Conservation (phyloP, 2,888 invertebrate species). For the Trissoscelio sp. region DNA sequence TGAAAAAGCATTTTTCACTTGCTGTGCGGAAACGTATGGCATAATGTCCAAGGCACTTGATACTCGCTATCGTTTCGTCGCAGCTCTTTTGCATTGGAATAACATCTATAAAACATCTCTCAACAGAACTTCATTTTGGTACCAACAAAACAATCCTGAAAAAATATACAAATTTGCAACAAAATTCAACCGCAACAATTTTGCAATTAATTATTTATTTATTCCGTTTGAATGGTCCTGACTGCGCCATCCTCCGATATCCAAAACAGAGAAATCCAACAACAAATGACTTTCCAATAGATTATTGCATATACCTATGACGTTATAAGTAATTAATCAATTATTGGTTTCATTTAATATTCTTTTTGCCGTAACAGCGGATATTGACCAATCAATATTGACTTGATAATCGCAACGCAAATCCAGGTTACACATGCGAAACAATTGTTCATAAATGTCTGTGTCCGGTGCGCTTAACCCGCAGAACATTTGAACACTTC, state of each 20-base stretch:
- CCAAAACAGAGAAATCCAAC: no score
- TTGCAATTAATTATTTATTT: no score
- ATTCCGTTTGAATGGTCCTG: no score
- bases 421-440: constrained; percentile 15
- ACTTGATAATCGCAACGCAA: constrained; percentile 6
- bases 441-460: constrained; percentile 10
- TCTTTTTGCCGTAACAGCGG: constrained; percentile 23
- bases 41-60: neutral
- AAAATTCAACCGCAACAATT: no score
- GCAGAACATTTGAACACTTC: neutral
- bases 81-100: no score
- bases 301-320: neutral
- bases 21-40: neutral
- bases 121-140: no score
- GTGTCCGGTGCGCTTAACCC: neutral
- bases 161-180: no score
- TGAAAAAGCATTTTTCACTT: constrained; percentile 7
- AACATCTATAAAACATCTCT: no score
- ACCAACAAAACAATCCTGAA: no score
- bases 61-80: neutral
- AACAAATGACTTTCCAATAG: no score
- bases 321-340: constrained; percentile 18
- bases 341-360: constrained; percentile 5
- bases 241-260: no score
- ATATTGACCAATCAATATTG: constrained; percentile 32